Evolutionary conservation across 2,888 invertebrate genomes (phyloP), one percentile per base, ranked within the genome.

Genomic region (Hydroisotoma schaefferi): DNA sequence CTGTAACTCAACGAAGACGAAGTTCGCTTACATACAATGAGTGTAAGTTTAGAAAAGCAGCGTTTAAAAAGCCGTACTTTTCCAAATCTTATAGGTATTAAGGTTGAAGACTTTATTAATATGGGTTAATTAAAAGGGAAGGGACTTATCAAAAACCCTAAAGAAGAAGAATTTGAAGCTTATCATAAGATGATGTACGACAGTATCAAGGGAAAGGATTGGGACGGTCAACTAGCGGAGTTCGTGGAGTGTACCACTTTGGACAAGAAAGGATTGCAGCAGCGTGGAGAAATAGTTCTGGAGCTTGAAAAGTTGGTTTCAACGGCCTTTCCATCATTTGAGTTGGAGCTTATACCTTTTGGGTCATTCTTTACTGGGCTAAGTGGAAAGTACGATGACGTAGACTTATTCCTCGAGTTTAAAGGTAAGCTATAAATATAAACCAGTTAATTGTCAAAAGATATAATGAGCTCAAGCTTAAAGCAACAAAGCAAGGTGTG

Each of bases 281-380:
- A 10, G 33, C 33, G 33, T 33, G 33, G 20, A 18, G n/a, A 18
- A 18, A 18, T 15, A 40, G 20, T 20, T 33, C 8, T 10, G 15
- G 15, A 33, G 8, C 15, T 15, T 33, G 33, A 15, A 33, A 10
- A 33, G 15, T 10, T 33, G 33, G 33, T 18, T 40, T 10, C 5
- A 40, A 20, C 5, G 20, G n/a, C 5, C 15, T 15, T 40, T 10
- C 20, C 40, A 5, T 5, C 5, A 40, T 20, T 40, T 15, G 5
- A 15, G n/a, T 40, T n/a, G n/a, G n/a, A n/a, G n/a, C 15, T 81
- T 2, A 75, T 79, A 61, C 83, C 84, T 2, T 90, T 88, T 77
- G 90, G 90, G 2, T 90, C 90, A 0, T 83, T 86, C 33, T 81
- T 85, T 1, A 87, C 85, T 1, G 87, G 86, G 2, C 78, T 90